A percentile compares a stretch with the other conserved stretches of the same genome.
Conservation (phyloP, 2,888 invertebrate genomes). For the Synanthedon formicaeformis region DNA sequence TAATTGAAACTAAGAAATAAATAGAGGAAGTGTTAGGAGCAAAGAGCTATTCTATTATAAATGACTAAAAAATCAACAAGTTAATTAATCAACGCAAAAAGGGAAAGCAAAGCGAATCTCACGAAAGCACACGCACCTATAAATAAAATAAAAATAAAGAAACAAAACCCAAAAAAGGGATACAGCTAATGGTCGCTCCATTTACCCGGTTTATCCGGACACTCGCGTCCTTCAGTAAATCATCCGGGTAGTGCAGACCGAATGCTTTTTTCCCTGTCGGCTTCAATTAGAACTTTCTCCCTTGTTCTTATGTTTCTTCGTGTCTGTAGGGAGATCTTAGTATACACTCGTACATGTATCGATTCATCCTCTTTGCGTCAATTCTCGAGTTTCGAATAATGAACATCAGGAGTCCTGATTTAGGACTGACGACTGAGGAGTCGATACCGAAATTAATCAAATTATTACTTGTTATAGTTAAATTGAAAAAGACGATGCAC, state of each 20-base stretch:
- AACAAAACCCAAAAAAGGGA: constrained; percentile 19
- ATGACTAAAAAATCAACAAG: constrained; percentile 9
- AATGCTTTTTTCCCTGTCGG: constrained; percentile 21
- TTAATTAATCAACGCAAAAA: constrained; percentile 28
- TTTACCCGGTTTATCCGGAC: constrained; percentile 40
- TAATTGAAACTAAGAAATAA: too few species aligned
- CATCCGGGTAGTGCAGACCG: constrained; percentile 18
- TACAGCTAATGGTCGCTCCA: constrained; percentile 39
- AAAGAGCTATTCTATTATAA: too few species aligned
- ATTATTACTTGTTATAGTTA: too few species aligned
- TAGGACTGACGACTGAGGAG: too few species aligned
- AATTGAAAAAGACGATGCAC: too few species aligned
- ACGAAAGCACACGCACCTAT: constrained; percentile 12
- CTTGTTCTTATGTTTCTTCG: constrained; percentile 2
- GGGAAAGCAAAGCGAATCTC: constrained; percentile 11
- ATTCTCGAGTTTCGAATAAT: neutral
- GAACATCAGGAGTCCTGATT: too few species aligned
- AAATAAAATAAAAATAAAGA: constrained; percentile 26
- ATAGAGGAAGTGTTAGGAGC: too few species aligned
- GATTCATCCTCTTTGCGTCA: neutral
- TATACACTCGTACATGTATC: neutral
- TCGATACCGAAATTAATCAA: too few species aligned
- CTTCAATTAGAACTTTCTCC: constrained; percentile 24
- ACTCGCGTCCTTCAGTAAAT: constrained; percentile 33
- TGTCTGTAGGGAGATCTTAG: neutral